Percentiles rank a stretch among this genome's conserved stretches.
Evolutionary conservation across 2,113 vertebrate genomes (phyloP).

Genomic region (Microcebus murinus): DNA sequence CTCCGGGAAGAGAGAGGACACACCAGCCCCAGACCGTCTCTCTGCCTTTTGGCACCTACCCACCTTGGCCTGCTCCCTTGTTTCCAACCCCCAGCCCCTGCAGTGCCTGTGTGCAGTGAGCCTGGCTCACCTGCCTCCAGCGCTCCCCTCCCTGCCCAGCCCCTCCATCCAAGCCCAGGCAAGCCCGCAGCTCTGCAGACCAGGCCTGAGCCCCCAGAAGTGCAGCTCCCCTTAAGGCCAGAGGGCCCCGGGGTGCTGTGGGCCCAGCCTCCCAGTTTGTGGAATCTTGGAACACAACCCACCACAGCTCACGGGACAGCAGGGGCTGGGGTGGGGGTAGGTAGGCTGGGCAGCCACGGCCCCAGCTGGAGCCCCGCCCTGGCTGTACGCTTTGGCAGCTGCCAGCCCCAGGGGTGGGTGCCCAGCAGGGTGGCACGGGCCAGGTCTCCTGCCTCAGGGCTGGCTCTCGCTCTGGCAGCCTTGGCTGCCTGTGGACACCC

Average conservation of each 20-base stretch:
- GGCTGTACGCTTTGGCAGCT: background rate
- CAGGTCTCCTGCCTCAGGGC: background rate
- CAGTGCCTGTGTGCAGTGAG: background rate
- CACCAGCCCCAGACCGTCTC: background rate
- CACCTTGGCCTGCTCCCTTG: background rate
- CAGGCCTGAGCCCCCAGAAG: background rate
- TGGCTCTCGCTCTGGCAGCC: background rate
- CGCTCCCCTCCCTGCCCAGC: background rate
- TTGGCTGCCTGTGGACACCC: background rate
- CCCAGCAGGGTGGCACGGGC: background rate
- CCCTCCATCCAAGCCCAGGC: background rate
- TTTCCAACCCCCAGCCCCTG: background rate
- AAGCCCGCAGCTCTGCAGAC: background rate
- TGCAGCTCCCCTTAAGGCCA: background rate
- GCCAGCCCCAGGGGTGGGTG: background rate
- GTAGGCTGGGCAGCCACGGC: background rate
- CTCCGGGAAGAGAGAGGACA: background rate
- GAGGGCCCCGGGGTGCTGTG: background rate
- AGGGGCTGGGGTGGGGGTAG: background rate
- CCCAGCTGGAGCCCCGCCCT: background rate
- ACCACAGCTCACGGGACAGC: fast-evolving
- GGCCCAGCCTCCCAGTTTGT: background rate
- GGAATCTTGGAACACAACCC: background rate
- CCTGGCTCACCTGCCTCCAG: too few species aligned
- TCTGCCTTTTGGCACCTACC: too few species aligned